Base-by-base conservation (phyloP, 2,113 vertebrate species). In the Sylvia atricapilla region DNA sequence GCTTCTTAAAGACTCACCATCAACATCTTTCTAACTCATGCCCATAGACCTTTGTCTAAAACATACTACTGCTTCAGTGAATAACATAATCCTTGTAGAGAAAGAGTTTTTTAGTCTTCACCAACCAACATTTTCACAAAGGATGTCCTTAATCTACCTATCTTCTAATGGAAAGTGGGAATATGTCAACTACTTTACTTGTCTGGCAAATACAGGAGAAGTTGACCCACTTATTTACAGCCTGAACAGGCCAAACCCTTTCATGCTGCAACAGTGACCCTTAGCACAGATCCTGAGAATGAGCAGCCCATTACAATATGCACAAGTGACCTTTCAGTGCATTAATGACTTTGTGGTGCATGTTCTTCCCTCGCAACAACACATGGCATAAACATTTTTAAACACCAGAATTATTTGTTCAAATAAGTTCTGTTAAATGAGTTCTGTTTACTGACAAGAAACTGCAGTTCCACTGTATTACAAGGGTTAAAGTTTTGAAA, bases 271-370 rank as follows among this genome's bases (percentile, higher is more conserved):
- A 81, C 95, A 86, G 66, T 97, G 97, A 97, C 95, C 95, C 97
- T 97, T 91, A 90, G 94, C 92, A 97, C 76, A 89, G 92, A 95
- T 55, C 63, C 94, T 94, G 95, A 89, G 94, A 95, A 91, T 93
- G 94, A 97, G 87, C 90, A 96, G 93, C 70, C 92, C 95, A 93
- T 94, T 93, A 94, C 91, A 97, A 88, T 79, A 89, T 93, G 85
- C 82, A 97, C 95, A 83, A 95, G 87, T 94, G 97, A 97, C 95
- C 96, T 97, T 97, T 95, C 97, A 97, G 95, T 96, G 94, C 94
- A 93, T 87, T 93, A 95, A 96, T 94, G 87, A 86, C 87, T 97
- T 90, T 92, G 91, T 95, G 92, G 94, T 97, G 90, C 62, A 41
- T 37, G 62, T 56, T 90, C 73, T 96, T 95, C 92, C 64, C 55